A percentile compares a stretch with the other conserved stretches of the same genome.
phyloP scores from a whole-genome alignment of 2,113 vertebrate species.

The Saguinus midas region DNA sequence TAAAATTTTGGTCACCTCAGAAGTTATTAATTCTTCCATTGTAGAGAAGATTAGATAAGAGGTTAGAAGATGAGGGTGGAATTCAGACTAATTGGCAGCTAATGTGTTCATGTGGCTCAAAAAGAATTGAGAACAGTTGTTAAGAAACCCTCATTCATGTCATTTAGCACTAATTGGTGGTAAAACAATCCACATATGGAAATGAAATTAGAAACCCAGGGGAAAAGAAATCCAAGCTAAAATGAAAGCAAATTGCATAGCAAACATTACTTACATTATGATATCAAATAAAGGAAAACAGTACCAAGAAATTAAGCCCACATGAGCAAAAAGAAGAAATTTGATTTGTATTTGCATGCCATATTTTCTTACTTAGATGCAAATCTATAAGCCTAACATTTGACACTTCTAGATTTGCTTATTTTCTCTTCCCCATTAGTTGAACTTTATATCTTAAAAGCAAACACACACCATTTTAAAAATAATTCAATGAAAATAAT shows the following conservation, averaged over 20 bases:
- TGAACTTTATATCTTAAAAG: conserved; percentile 42
- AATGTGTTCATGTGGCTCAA: background rate
- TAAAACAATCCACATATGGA: conserved; percentile 38
- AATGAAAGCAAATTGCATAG: conserved; percentile 30
- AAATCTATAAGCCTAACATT: background rate
- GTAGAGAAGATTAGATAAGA: background rate
- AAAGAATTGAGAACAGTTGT: conserved; percentile 31
- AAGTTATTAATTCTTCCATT: background rate
- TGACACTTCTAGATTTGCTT: background rate
- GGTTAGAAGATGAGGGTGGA: background rate
- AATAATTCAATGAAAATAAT: conserved; percentile 19
- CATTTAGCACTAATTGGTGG: conserved; percentile 8
- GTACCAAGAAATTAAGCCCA: background rate
- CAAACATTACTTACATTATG: conserved; percentile 19
- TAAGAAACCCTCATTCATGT: conserved; percentile 22
- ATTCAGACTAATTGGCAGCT: conserved; percentile 50
- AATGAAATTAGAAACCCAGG: conserved; percentile 37
- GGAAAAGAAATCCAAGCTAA: background rate
- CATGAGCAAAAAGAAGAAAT: background rate
- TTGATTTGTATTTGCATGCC: background rate
- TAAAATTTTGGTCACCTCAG: background rate
- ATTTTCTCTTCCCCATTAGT: background rate
- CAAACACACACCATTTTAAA: background rate
- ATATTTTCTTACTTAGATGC: background rate
- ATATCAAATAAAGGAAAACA: conserved; percentile 22